Evolutionary conservation across 2,797 vertebrate species (phyloP).

Genomic region (Hyperoplus lanceolatus): DNA sequence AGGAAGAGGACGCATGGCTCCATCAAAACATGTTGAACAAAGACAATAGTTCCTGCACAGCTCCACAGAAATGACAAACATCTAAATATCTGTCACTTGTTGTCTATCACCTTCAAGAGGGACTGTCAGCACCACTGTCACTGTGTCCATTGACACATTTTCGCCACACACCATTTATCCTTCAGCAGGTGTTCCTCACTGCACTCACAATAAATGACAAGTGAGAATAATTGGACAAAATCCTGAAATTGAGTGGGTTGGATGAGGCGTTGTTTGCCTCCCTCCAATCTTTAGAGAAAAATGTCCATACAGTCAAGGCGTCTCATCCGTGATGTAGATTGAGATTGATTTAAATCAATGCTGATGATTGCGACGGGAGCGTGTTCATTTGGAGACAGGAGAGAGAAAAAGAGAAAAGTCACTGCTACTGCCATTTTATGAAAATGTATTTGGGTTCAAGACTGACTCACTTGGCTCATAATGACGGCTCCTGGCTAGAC

Average conservation of each 20-base stretch:
- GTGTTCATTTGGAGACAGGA: conserved; percentile 46
- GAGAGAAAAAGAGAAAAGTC: conserved; percentile 19
- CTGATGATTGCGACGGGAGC: conserved; percentile 44
- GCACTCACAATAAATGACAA: conserved; percentile 67
- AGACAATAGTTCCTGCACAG: conserved; percentile 77
- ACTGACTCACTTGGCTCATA: conserved; percentile 50
- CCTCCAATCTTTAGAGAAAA: conserved; percentile 31
- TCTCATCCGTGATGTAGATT: conserved; percentile 46
- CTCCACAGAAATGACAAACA: conserved; percentile 67
- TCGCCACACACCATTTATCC: conserved; percentile 61
- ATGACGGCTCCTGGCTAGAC: conserved; percentile 56
- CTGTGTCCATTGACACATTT: conserved; percentile 68
- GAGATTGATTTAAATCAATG: conserved; percentile 46
- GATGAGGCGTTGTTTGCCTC: conserved; percentile 6
- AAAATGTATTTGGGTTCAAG: conserved; percentile 49
- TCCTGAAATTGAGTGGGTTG: conserved; percentile 58
- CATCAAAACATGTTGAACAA: conserved; percentile 47
- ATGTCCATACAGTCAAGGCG: conserved; percentile 19
- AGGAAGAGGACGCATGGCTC: conserved; percentile 35
- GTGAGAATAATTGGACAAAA: conserved; percentile 69
- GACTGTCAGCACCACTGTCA: conserved; percentile 74
- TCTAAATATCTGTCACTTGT: conserved; percentile 77
- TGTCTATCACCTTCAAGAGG: conserved; percentile 70
- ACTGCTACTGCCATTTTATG: conserved; percentile 30
- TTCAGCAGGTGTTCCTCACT: conserved; percentile 66